Percentiles rank a stretch among this genome's conserved stretches.
Evolutionary conservation across 2,797 vertebrate species (phyloP).

Genomic region (Artibeus jamaicensis): DNA sequence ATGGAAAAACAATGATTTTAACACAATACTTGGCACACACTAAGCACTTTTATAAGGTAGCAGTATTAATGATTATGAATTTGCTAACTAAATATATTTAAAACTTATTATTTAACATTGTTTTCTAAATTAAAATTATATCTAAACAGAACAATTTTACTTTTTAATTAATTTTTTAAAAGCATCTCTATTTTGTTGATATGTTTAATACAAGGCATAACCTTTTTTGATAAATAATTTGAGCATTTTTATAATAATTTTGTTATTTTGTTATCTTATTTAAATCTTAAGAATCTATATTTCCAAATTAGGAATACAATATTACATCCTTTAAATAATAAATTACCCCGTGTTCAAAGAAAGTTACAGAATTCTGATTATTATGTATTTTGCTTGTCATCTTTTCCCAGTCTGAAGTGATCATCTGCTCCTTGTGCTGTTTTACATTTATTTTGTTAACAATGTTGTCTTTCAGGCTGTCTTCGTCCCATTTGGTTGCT

Average conservation of each 20-base stretch:
- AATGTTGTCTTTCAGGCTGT: neutral
- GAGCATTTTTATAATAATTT: neutral
- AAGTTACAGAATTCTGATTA: neutral
- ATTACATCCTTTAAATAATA: neutral
- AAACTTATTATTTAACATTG: neutral
- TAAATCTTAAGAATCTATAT: neutral
- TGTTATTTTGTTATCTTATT: neutral
- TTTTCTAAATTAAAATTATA: neutral
- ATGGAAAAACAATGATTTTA: neutral
- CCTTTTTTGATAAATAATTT: neutral
- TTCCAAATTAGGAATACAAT: neutral
- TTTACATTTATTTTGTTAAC: neutral
- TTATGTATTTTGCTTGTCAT: neutral
- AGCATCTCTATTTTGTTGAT: neutral
- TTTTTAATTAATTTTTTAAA: neutral
- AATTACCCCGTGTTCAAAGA: neutral
- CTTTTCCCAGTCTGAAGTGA: neutral
- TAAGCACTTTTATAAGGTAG: neutral
- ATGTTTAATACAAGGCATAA: neutral
- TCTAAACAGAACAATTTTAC: neutral
- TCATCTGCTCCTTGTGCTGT: rapidly evolving
- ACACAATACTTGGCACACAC: neutral
- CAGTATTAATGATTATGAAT: neutral
- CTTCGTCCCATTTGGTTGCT: neutral
- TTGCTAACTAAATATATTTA: neutral